phyloP scores from a whole-genome alignment of 2,797 vertebrate species.

The Sebastes jordani region DNA sequence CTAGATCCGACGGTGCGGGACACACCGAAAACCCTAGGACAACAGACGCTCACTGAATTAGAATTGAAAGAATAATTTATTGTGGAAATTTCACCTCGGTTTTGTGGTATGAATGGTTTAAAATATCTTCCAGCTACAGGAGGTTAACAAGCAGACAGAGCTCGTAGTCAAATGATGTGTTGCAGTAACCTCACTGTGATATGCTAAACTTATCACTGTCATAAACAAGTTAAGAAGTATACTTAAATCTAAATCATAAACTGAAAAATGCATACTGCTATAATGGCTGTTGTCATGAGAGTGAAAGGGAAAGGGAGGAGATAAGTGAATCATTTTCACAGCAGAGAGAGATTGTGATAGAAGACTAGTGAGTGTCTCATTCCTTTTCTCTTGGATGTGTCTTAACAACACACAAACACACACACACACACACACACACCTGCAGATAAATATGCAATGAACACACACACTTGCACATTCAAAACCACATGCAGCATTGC shows the following conservation, averaged over 20 bases:
- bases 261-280: not conserved
- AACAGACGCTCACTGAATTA: not conserved
- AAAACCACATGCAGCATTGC: not conserved
- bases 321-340: constrained; percentile 47
- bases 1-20: too few species aligned
- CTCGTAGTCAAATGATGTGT: not conserved
- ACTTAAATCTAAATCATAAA: not conserved
- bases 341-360: constrained; percentile 25
- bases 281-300: not conserved
- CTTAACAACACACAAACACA: not conserved
- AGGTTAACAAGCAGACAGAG: not conserved
- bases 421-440: not conserved
- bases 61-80: not conserved
- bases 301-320: not conserved
- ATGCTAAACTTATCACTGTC: not conserved
- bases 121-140: not conserved
- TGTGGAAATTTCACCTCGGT: not conserved
- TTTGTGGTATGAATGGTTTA: not conserved
- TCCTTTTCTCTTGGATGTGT: not conserved
- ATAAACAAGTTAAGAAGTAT: constrained; percentile 5
- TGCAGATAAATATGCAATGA: constrained; percentile 6
- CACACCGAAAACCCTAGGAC: fast-evolving
- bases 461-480: not conserved
- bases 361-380: constrained; percentile 27
- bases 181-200: not conserved